Evolutionary conservation across 2,113 vertebrate genomes (phyloP).

Genomic region (Petaurus breviceps): DNA sequence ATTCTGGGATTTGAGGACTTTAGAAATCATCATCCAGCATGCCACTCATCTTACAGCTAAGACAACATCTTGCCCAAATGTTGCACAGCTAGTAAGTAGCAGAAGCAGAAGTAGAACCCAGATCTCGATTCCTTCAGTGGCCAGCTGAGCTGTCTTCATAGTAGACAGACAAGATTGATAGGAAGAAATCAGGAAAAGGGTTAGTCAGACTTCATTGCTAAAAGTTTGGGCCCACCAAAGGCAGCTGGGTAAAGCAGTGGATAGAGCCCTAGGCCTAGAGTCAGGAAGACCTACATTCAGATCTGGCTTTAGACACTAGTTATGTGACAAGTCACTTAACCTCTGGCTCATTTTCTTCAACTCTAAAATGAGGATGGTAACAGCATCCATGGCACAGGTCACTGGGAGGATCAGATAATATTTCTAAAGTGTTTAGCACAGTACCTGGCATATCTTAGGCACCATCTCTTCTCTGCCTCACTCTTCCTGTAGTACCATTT

Average conservation of each 20-base stretch:
- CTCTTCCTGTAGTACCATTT: background rate
- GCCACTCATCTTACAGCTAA: background rate
- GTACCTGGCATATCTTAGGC: background rate
- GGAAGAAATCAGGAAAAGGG: background rate
- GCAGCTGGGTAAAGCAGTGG: background rate
- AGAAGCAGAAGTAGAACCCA: background rate
- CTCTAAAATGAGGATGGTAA: too few species aligned
- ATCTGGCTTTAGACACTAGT: background rate
- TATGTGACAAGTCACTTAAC: background rate
- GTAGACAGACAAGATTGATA: background rate
- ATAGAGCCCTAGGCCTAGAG: background rate
- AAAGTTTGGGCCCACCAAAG: background rate
- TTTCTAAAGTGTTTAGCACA: background rate
- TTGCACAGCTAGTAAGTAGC: background rate
- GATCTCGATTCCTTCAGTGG: background rate
- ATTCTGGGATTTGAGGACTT: background rate
- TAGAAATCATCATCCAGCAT: background rate
- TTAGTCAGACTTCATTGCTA: background rate
- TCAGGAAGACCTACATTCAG: background rate
- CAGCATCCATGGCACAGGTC: too few species aligned
- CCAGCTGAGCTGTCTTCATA: background rate
- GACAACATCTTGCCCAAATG: background rate
- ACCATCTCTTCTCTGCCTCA: background rate
- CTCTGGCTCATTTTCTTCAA: background rate
- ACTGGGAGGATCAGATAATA: background rate